Evolutionary conservation across 1,140 invertebrate species (phyloP), one percentile per base, ranked within the genome.

Genomic region (Bombus fervidus): DNA sequence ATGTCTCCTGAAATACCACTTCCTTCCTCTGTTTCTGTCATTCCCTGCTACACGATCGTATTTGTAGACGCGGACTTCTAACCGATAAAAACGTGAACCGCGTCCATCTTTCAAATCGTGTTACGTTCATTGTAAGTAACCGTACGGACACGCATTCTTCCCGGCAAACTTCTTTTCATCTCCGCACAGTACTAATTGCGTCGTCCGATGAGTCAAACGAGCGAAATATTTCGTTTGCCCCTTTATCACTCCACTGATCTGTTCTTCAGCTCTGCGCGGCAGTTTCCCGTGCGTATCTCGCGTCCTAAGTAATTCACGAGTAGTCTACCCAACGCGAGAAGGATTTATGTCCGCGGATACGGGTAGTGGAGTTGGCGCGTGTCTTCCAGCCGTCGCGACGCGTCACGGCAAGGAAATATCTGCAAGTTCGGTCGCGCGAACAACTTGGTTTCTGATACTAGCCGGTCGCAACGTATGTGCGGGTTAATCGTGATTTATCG

Each of bases 401-500:
- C 47, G 47, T 53, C 47, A 53, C 47, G 47, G 47, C 47, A 53
- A 59, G 47, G 39, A 71, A 69, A 81, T 71, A 53, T 69, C 66
- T 15, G 12, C 41, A 28, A 68, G 39, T 15, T 69, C 15, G 68
- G 34, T n/a, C 57, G 59, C 3, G 12, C 66, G 43, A 39, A n/a
- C n/a, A 8, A 71, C 47, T 39, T 59, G 15, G 18, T 62, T 73
- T 12, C 39, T 18, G 28, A 77, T 34, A 47, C 12, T 9, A 28
- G 57, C 25, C 22, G 9, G 68, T 25, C 12, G 39, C n/a, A 25
- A n/a, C 15, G 22, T 64, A 37, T 12, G 10, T 1, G 8, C 4
- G 9, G 8, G 18, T 25, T 71, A 69, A 83, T 83, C 74, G 28
- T 59, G 75, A 77, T 78, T 78, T 31, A 34, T 47, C 39, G 57